phyloP scores from a whole-genome alignment of 2,888 invertebrate genomes.

The Ochropleura plecta region DNA sequence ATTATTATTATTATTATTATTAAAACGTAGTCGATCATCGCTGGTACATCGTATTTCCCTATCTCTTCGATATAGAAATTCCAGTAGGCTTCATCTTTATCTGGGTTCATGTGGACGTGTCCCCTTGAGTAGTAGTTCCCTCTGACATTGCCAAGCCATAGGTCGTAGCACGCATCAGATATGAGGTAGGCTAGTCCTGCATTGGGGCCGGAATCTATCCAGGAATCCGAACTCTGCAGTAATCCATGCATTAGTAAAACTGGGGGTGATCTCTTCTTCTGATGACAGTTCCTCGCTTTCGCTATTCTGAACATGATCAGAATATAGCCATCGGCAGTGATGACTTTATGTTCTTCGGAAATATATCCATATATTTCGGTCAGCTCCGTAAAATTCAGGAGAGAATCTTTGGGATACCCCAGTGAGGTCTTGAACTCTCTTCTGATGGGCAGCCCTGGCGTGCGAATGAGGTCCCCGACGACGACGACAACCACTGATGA shows the following conservation, averaged over 20 bases:
- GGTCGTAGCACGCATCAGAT: slow-evolving; percentile 65
- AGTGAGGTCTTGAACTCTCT: slow-evolving; percentile 66
- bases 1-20: too few species aligned
- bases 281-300: slow-evolving; percentile 69
- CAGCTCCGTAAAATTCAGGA: slow-evolving; percentile 76
- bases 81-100: slow-evolving; percentile 69
- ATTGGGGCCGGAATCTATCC: slow-evolving; percentile 79
- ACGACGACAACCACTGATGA: slow-evolving; percentile 51
- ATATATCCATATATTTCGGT: slow-evolving; percentile 72
- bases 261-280: slow-evolving; percentile 68
- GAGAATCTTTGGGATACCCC: slow-evolving; percentile 70
- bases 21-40: slow-evolving; percentile 84
- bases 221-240: slow-evolving; percentile 79
- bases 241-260: slow-evolving; percentile 83
- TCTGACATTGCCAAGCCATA: slow-evolving; percentile 76
- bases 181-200: slow-evolving; percentile 73
- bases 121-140: slow-evolving; percentile 86
- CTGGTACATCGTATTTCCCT: slow-evolving; percentile 93
- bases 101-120: slow-evolving; percentile 83
- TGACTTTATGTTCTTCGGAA: slow-evolving; percentile 76
- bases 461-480: slow-evolving; percentile 61
- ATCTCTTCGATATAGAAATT: slow-evolving; percentile 85
- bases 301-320: slow-evolving; percentile 76
- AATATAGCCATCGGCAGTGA: slow-evolving; percentile 81
- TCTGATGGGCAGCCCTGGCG: slow-evolving; percentile 63